Evolutionary conservation across 2,888 invertebrate genomes (phyloP).

Genomic region (Calameuta filiformis): DNA sequence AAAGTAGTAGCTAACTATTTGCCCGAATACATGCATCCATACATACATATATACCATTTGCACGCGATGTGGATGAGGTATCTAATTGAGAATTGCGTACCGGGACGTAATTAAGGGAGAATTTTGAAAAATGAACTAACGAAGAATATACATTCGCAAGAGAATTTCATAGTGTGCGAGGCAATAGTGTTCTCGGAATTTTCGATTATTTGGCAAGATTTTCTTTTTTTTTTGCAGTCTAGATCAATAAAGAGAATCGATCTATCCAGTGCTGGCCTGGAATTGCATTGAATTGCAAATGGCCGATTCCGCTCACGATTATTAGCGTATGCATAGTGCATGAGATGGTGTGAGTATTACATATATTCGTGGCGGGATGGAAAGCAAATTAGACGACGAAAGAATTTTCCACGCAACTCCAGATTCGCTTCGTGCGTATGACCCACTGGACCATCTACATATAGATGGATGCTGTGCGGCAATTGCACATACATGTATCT

Average conservation of each 20-base stretch:
- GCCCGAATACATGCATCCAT: background rate
- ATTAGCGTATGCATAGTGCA: background rate
- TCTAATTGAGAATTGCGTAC: background rate
- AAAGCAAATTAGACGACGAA: background rate
- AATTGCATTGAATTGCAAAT: background rate
- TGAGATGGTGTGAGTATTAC: background rate
- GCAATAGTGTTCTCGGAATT: background rate
- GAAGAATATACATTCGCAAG: too few species aligned
- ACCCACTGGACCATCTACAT: background rate
- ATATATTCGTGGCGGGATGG: background rate
- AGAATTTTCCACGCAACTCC: background rate
- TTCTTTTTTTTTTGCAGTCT: background rate
- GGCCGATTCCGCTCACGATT: background rate
- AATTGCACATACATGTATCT: too few species aligned
- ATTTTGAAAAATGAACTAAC: background rate
- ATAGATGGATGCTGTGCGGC: too few species aligned
- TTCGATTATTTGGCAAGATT: background rate
- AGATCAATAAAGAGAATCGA: background rate
- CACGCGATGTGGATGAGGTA: background rate
- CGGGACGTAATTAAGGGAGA: background rate
- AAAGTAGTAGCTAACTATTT: background rate
- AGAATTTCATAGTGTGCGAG: background rate
- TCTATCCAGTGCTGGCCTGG: background rate
- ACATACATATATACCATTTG: too few species aligned
- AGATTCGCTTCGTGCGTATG: background rate